phyloP scores from a whole-genome alignment of 2,888 invertebrate genomes.

The Scaptomyza flava region DNA sequence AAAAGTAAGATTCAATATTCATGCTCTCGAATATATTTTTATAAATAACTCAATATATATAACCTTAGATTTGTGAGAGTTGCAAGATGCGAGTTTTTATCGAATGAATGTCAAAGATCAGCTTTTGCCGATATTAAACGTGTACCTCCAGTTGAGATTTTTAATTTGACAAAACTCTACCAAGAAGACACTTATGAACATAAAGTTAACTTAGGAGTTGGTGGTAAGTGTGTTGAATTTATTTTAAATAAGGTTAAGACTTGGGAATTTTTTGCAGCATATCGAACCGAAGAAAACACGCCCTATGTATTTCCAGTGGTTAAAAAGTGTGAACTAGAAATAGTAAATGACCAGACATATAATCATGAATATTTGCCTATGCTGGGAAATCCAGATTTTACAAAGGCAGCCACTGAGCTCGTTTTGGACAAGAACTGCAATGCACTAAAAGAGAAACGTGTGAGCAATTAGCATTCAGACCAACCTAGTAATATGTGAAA shows the following conservation, averaged over 20 bases:
- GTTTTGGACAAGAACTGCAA: no score
- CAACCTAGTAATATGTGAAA: no score
- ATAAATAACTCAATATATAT: neutral
- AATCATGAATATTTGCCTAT: no score
- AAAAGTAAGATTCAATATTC: neutral
- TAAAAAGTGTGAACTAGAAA: no score
- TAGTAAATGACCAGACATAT: no score
- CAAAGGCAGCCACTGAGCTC: no score
- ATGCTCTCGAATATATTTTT: neutral
- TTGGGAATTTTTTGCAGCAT: constrained; percentile 22
- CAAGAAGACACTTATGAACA: constrained; percentile 13
- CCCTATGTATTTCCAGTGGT: constrained; percentile 17
- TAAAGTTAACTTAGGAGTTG: constrained; percentile 45
- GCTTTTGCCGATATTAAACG: neutral
- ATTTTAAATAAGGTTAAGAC: no score
- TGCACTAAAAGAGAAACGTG: no score
- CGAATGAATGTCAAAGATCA: constrained; percentile 3
- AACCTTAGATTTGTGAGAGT: neutral
- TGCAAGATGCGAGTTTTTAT: neutral
- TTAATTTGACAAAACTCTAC: constrained; percentile 18
- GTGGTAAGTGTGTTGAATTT: constrained; percentile 24
- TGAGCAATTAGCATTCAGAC: no score
- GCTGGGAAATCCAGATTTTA: no score
- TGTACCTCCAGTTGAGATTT: constrained; percentile 26
- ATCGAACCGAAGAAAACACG: constrained; percentile 28